These are phyloP conservation scores for Eclectus roratus DNA, from an alignment of 2,113 vertebrate species.

Conservation along the genomic window DNA sequence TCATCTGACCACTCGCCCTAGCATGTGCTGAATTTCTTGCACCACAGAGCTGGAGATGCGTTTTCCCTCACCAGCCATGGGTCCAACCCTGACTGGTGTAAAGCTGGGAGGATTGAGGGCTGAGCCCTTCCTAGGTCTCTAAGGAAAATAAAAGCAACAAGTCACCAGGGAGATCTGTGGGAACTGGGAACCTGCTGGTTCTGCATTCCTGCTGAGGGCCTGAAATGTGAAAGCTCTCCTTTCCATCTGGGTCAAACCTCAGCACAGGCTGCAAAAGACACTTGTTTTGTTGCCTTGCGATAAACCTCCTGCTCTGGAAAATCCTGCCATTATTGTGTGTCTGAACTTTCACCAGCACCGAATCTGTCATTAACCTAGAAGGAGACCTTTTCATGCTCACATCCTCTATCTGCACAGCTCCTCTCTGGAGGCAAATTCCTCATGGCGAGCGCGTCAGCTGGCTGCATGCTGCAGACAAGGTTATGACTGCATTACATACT, in stretches of 20 bases:
- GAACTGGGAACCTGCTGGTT: background rate
- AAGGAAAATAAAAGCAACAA: background rate
- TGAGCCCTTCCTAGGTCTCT: background rate
- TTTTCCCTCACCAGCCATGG: background rate
- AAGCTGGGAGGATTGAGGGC: background rate
- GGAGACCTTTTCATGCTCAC: slow-evolving; percentile 45
- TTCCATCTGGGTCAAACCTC: background rate
- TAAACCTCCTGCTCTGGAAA: background rate
- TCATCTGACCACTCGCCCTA: background rate
- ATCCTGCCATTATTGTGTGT: background rate
- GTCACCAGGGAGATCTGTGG: background rate
- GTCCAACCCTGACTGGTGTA: background rate
- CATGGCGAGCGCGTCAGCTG: background rate
- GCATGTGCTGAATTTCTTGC: background rate
- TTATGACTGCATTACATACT: slow-evolving; percentile 48
- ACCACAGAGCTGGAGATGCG: background rate
- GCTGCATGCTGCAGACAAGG: slow-evolving; percentile 27
- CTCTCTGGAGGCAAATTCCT: slow-evolving; percentile 44
- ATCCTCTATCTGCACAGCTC: background rate
- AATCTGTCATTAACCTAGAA: slow-evolving; percentile 36
- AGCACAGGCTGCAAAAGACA: background rate
- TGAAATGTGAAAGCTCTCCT: background rate
- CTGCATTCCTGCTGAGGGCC: background rate
- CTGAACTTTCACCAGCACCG: background rate
- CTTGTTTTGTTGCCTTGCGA: background rate